phyloP scores from a whole-genome alignment of 2,888 invertebrate species.

The Scaptomyza flava region DNA sequence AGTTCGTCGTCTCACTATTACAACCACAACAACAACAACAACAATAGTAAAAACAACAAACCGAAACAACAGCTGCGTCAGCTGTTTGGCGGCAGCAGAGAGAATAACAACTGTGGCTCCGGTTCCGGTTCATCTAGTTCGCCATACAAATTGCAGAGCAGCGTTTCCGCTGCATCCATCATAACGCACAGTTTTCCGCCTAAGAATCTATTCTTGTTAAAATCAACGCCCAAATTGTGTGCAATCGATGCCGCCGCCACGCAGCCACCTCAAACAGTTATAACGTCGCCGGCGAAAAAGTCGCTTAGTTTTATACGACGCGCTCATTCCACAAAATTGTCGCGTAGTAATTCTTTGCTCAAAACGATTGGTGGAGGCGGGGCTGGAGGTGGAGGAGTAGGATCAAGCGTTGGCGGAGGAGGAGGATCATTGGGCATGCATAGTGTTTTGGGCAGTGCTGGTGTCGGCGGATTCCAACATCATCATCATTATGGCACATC shows the following conservation, averaged over 20 bases:
- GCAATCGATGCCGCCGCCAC: slow-evolving; percentile 24
- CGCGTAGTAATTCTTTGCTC: slow-evolving; percentile 88
- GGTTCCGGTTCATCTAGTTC: slow-evolving; percentile 13
- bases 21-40: slow-evolving; percentile 21
- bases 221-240: slow-evolving; percentile 78
- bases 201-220: slow-evolving; percentile 83
- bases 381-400: slow-evolving; percentile 3
- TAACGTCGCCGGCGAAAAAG: slow-evolving; percentile 85
- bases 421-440: slow-evolving; percentile 4
- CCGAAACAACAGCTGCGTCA: slow-evolving; percentile 50
- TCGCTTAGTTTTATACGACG: slow-evolving; percentile 88
- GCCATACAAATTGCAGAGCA: slow-evolving; percentile 68
- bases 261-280: slow-evolving; percentile 59
- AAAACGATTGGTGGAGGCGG: slow-evolving; percentile 81
- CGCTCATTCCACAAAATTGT: slow-evolving; percentile 90
- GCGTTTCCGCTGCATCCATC: slow-evolving; percentile 67
- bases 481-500: slow-evolving; percentile 14
- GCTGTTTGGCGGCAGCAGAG: slow-evolving; percentile 73
- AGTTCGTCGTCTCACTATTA: slow-evolving; percentile 30
- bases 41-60: slow-evolving; percentile 15
- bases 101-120: slow-evolving; percentile 45
- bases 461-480: slow-evolving; percentile 1
- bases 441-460: slow-evolving; percentile 11
- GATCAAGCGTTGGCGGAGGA: not conserved
- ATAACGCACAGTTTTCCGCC: slow-evolving; percentile 84